Evolutionary conservation across 2,888 invertebrate genomes (phyloP), one percentile per base, ranked within the genome.

Genomic region (Luperina nickerlii): DNA sequence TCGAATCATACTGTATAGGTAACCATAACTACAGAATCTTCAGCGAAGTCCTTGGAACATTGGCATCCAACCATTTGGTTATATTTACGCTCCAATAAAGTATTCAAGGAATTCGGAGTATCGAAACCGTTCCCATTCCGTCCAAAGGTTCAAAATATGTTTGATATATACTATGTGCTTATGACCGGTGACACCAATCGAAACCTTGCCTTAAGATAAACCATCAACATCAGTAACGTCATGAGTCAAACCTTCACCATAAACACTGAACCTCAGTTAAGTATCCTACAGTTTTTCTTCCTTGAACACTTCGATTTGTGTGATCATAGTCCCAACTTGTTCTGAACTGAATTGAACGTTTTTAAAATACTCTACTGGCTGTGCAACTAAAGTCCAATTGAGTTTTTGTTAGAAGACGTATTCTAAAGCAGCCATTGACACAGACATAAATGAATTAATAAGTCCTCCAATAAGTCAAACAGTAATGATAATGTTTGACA

Each of bases 161-260:
- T n/a, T 1, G 71, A 51, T 13, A 51, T 76, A 63, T 69, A 67
- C 15, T 51, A 78, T 54, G 20, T 79, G 42, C 8, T 38, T 51
- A 45, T 4, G 48, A 69, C 65, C 57, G 8, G 74, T 72, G 70
- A 84, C 57, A 82, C 69, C 42, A 72, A 42, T 54, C n/a, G 13
- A 71, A 76, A 86, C 86, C 83, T 83, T 76, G 79, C 38, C 18
- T 60, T 38, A 45, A 67, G 60, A 62, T 38, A 48, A 38, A 82
- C 32, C 79, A 70, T 86, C 63, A 54, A 67, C 57, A 51, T 73
- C 48, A 70, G 69, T 79, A 69, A 79, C 57, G 75, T 86, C 74
- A 84, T 66, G 27, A 54, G 11, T 77, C 51, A 87, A 85, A 75
- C 79, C 79, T 67, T 77, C 73, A 63, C 70, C 73, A 70, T 86